These are phyloP conservation scores for Lasioglossum marginatum DNA, from an alignment of 2,888 invertebrate genomes.

Conservation along the genomic window DNA sequence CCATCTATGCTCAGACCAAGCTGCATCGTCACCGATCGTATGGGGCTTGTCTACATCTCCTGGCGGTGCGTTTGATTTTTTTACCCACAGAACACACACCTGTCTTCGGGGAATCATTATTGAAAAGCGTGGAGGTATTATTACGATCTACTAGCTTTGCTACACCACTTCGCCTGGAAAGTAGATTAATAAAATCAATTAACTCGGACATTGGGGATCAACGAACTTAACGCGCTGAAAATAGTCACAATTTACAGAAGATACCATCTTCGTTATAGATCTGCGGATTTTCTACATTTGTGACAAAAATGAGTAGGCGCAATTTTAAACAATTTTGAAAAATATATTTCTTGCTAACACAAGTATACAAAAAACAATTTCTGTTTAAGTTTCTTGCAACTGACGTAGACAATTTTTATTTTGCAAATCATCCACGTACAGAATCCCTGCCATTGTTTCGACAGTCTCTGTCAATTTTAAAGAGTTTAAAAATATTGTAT, in stretches of 20 bases:
- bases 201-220: background rate
- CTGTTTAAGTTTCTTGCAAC: too few relatives aligned
- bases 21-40: conserved; percentile 60
- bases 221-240: background rate
- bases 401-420: too few relatives aligned
- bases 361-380: too few relatives aligned
- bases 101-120: conserved; percentile 20
- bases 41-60: conserved; percentile 54
- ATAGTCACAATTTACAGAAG: background rate
- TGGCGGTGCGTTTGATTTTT: conserved; percentile 68
- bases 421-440: too few relatives aligned
- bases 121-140: background rate
- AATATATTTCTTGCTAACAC: too few relatives aligned
- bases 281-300: background rate
- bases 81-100: conserved; percentile 9
- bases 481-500: too few relatives aligned
- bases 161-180: background rate
- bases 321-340: background rate
- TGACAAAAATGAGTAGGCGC: background rate
- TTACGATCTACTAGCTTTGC: background rate
- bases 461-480: background rate
- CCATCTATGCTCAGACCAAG: conserved; percentile 60
- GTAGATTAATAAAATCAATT: background rate
- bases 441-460: too few relatives aligned
- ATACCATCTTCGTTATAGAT: background rate